Conservation (phyloP, 2,888 invertebrate species). For the Nomada hirtipes region DNA sequence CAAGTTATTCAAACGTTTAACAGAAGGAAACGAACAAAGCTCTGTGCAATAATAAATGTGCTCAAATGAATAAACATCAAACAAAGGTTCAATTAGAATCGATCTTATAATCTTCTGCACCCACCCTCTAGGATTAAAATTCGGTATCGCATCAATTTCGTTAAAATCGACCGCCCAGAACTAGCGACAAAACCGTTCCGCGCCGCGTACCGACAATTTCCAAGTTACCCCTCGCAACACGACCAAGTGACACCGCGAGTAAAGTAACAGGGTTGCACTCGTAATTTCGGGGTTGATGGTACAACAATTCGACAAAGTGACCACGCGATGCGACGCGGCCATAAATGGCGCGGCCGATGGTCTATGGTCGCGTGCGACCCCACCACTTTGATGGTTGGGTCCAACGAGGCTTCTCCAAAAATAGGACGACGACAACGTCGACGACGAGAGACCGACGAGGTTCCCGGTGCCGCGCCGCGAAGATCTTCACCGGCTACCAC, state of each 20-base stretch:
- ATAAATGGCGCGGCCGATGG: constrained; percentile 84
- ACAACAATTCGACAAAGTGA: constrained; percentile 66
- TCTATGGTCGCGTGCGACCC: constrained; percentile 77
- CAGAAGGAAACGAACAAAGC: no score
- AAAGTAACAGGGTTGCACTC: not conserved
- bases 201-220: no score
- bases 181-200: no score
- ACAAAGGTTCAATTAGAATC: no score
- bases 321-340: constrained; percentile 78
- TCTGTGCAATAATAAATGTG: no score
- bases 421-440: constrained; percentile 79
- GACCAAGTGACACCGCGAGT: no score
- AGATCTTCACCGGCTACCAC: constrained; percentile 16
- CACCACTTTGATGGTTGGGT: constrained; percentile 72
- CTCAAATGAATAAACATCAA: no score
- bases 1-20: no score
- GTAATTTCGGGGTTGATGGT: constrained; percentile 37
- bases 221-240: not conserved
- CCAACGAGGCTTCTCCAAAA: constrained; percentile 81
- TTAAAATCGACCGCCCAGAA: no score
- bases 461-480: constrained; percentile 40
- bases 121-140: no score
- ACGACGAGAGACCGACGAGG: constrained; percentile 62
- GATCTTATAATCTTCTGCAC: no score
- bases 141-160: no score